A percentile compares a stretch with the other conserved stretches of the same genome.
Conservation (phyloP, 1,140 invertebrate genomes). For the Melanaphis sacchari region DNA sequence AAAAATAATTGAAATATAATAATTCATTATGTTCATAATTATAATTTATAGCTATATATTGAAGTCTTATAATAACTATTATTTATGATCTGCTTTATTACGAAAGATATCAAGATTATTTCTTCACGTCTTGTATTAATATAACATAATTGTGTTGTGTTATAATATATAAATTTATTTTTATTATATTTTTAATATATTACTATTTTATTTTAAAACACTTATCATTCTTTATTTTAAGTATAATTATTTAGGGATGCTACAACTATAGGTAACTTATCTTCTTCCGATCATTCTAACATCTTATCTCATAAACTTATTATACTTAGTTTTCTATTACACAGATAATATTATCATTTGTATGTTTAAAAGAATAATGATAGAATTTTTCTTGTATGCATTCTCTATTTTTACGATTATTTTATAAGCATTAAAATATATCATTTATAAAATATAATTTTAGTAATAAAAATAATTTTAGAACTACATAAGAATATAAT, state of each 20-base stretch:
- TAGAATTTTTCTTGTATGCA: no score
- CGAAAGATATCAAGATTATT: neutral
- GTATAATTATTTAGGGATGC: neutral
- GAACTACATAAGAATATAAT: no score
- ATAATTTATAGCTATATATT: neutral
- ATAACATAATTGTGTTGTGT: neutral
- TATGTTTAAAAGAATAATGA: no score
- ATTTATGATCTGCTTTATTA: neutral
- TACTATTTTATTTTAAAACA: neutral
- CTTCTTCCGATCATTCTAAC: neutral
- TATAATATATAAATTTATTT: neutral
- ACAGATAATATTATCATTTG: no score
- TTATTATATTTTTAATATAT: neutral
- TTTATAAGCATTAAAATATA: no score
- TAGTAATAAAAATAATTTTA: no score
- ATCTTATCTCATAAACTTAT: neutral
- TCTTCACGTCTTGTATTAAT: neutral
- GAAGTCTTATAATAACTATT: neutral
- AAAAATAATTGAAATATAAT: neutral
- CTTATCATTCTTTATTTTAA: neutral
- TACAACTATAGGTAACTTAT: neutral
- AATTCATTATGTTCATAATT: neutral
- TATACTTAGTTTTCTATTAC: no score
- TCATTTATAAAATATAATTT: no score
- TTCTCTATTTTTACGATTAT: no score